A percentile compares a stretch with the other conserved stretches of the same genome.
Evolutionary conservation across 2,797 vertebrate species (phyloP).

Genomic region (Phrynocephalus forsythii): DNA sequence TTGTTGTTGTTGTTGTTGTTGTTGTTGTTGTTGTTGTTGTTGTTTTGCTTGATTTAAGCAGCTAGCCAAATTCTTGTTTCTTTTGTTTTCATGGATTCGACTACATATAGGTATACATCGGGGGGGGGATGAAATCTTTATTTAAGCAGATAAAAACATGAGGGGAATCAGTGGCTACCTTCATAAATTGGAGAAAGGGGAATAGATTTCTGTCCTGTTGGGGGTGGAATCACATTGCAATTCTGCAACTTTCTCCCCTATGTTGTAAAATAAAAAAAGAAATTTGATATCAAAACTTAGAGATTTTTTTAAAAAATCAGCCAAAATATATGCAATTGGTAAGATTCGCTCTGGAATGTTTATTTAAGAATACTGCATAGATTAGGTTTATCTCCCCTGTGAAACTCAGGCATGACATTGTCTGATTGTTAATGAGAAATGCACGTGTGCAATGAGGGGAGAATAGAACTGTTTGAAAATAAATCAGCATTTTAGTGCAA

Average conservation of each 20-base stretch:
- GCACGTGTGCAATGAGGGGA: constrained; percentile 27
- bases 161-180: neutral
- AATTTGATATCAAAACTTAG: neutral
- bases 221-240: neutral
- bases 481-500: constrained; percentile 42
- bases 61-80: neutral
- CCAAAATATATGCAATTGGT: neutral
- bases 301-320: neutral
- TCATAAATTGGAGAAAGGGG: neutral
- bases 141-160: neutral
- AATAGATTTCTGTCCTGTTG: neutral
- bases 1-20: too few species aligned
- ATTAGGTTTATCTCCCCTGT: constrained; percentile 26
- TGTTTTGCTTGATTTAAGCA: too few species aligned
- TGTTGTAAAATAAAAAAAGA: neutral
- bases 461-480: constrained; percentile 19
- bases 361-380: constrained; percentile 24
- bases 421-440: constrained; percentile 19
- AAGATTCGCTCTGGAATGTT: neutral
- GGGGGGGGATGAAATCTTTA: neutral
- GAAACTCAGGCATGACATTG: neutral
- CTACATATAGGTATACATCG: neutral
- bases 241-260: neutral
- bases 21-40: too few species aligned
- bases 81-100: neutral